Evolutionary conservation across 2,888 invertebrate genomes (phyloP).

Genomic region (Amblyteles armatorius): DNA sequence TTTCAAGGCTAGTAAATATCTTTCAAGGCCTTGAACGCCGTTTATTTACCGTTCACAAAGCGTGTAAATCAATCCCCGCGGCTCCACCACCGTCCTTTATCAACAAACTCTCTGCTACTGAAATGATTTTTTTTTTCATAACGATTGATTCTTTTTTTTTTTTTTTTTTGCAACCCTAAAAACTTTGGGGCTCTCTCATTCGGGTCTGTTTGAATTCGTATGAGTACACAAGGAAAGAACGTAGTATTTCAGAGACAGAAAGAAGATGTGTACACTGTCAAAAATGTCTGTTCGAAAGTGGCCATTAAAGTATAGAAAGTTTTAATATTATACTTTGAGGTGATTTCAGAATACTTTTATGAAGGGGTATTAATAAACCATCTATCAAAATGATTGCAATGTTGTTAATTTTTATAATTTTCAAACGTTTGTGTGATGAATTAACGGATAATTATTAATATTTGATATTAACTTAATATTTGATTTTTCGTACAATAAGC

Average conservation of each 20-base stretch:
- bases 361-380: no score
- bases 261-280: not conserved
- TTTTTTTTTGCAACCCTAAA: not conserved
- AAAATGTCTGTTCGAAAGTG: no score
- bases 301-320: no score
- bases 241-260: not conserved
- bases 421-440: no score
- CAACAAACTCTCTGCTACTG: constrained; percentile 22
- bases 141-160: not conserved
- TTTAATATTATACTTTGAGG: no score
- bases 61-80: constrained; percentile 12
- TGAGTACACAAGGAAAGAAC: constrained; percentile 18
- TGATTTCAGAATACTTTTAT: no score
- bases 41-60: constrained; percentile 52
- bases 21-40: constrained; percentile 45
- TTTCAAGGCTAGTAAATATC: constrained; percentile 9
- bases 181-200: not conserved
- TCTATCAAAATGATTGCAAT: no score
- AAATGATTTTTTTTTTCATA: constrained; percentile 29
- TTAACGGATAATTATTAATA: no score
- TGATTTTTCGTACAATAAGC: no score
- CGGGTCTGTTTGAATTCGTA: constrained; percentile 1
- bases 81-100: not conserved
- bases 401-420: no score
- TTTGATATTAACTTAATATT: no score